Percentiles rank a stretch among this genome's conserved stretches.
Conservation (phyloP, 2,797 vertebrate species). For the Smutsia temminckii region DNA sequence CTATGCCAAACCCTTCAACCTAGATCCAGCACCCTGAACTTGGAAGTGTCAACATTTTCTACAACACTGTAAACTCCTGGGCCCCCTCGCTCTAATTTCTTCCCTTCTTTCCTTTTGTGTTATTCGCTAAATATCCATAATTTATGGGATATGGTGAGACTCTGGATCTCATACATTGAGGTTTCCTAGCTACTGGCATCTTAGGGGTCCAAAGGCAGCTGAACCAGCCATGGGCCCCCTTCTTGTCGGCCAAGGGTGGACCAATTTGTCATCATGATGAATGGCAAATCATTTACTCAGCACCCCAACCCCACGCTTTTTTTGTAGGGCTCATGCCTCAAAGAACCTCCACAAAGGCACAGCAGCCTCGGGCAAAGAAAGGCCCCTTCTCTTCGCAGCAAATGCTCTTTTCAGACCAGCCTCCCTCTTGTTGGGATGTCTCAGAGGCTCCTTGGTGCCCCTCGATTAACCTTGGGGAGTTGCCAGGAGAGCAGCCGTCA, state of each 20-base stretch:
- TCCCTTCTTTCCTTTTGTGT: neutral
- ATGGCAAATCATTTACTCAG: neutral
- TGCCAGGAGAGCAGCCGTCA: conserved; percentile 65
- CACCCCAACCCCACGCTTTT: neutral
- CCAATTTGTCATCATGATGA: neutral
- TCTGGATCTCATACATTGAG: neutral
- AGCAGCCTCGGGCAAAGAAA: conserved; percentile 63
- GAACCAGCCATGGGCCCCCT: neutral
- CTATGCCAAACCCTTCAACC: neutral
- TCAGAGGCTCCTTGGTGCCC: conserved; percentile 63
- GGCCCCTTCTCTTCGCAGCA: conserved; percentile 68
- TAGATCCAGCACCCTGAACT: neutral
- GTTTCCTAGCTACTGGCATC: neutral
- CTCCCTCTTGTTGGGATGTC: conserved; percentile 54
- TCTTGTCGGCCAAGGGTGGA: neutral
- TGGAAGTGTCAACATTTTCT: neutral
- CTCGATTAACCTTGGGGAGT: conserved; percentile 74
- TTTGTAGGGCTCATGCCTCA: conserved; percentile 50
- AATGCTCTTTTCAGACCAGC: conserved; percentile 66
- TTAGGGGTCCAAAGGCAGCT: neutral
- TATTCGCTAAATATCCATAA: neutral
- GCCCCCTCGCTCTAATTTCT: neutral
- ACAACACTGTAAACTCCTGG: neutral
- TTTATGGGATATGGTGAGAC: neutral
- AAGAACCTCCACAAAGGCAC: conserved; percentile 60